phyloP scores from a whole-genome alignment of 2,113 vertebrate species.

The Reinhardtius hippoglossoides region DNA sequence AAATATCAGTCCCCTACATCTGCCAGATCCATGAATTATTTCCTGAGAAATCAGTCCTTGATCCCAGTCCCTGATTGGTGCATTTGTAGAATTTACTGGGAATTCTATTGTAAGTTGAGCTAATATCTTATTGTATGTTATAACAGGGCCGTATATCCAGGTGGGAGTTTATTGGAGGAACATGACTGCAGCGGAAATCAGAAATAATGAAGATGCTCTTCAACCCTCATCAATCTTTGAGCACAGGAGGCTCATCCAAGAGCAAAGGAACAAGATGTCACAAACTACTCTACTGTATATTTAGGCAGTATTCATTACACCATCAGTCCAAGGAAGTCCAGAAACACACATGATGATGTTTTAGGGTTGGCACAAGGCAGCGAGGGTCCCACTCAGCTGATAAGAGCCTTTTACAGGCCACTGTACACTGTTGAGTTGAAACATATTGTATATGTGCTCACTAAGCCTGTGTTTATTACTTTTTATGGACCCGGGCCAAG shows the following conservation, averaged over 20 bases:
- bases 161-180: constrained; percentile 13
- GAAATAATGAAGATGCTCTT: not conserved
- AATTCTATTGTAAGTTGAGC: not conserved
- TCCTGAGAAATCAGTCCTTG: too few species aligned
- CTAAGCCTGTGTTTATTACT: constrained; percentile 47
- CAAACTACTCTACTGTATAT: too few species aligned
- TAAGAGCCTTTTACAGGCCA: constrained; percentile 1
- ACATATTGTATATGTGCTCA: constrained; percentile 17
- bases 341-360: too few species aligned
- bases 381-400: not conserved
- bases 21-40: too few species aligned
- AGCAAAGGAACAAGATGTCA: too few species aligned
- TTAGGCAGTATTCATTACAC: too few species aligned
- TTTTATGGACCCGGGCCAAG: constrained; percentile 28
- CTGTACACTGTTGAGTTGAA: not conserved
- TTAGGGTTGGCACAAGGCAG: too few species aligned
- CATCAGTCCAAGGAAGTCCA: too few species aligned
- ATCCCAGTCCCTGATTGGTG: too few species aligned
- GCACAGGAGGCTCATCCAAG: too few species aligned
- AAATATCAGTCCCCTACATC: too few species aligned
- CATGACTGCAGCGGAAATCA: not conserved
- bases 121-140: not conserved
- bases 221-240: not conserved
- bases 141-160: not conserved
- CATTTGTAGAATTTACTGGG: not conserved